A percentile compares a stretch with the other conserved stretches of the same genome.
These are phyloP conservation scores for Aeoliscus strigatus DNA, from an alignment of 2,797 vertebrate genomes.

Conservation along the genomic window DNA sequence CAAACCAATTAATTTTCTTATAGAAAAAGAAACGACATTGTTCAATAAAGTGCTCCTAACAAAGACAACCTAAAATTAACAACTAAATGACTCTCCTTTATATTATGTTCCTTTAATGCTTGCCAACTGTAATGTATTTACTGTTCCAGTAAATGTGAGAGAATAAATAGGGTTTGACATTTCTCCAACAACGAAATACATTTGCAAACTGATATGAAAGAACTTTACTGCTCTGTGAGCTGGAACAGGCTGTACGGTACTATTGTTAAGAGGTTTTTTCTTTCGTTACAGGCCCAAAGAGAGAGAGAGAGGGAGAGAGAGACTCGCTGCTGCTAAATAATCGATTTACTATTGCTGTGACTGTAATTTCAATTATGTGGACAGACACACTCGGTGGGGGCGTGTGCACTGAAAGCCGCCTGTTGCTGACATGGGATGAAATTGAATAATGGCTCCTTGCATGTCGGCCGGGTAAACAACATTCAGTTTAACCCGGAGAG, in stretches of 20 bases:
- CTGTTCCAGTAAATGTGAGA: too few species aligned
- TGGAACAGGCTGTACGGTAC: slow-evolving; percentile 20
- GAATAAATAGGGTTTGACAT: slow-evolving; percentile 14
- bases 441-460: slow-evolving; percentile 43
- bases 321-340: slow-evolving; percentile 63
- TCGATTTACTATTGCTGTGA: slow-evolving; percentile 62
- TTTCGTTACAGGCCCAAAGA: too few species aligned
- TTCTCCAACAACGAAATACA: slow-evolving; percentile 8
- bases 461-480: too few species aligned
- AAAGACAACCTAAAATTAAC: too few species aligned
- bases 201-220: slow-evolving; percentile 24
- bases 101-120: too few species aligned
- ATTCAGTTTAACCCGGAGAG: too few species aligned
- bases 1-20: too few species aligned
- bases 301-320: slow-evolving; percentile 30
- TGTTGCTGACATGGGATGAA: slow-evolving; percentile 43
- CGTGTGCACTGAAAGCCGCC: slow-evolving; percentile 41
- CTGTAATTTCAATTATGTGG: slow-evolving; percentile 60
- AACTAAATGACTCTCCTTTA: too few species aligned
- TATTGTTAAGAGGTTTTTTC: slow-evolving; percentile 29
- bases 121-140: too few species aligned
- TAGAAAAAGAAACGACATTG: too few species aligned
- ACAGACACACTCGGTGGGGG: slow-evolving; percentile 35
- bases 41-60: too few species aligned
- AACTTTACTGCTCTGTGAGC: slow-evolving; percentile 19